phyloP scores from a whole-genome alignment of 2,888 invertebrate genomes.

The Podabrus alpinus region DNA sequence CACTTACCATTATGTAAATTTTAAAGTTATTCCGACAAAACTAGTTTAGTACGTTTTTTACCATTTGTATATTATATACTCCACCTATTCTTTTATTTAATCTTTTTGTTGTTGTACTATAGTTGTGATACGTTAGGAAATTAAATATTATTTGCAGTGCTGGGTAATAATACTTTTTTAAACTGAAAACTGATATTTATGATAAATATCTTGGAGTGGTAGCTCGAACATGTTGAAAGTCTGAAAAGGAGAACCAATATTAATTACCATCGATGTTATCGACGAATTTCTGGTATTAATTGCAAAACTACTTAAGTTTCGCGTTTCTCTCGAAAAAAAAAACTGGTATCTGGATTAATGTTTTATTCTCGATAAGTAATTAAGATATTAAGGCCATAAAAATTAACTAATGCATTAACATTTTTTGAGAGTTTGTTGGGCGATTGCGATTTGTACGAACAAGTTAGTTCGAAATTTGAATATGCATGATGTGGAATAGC shows the following conservation, averaged over 20 bases:
- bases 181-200: neutral
- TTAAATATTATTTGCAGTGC: too few species aligned
- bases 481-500: slow-evolving; percentile 19
- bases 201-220: neutral
- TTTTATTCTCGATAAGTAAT: neutral
- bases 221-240: neutral
- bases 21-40: neutral
- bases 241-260: neutral
- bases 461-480: slow-evolving; percentile 4
- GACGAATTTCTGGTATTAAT: neutral
- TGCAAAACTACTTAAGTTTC: neutral
- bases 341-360: neutral
- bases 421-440: neutral
- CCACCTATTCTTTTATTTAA: neutral
- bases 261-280: neutral
- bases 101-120: neutral
- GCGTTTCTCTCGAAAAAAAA: neutral
- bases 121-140: neutral
- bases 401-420: neutral
- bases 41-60: neutral
- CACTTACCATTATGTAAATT: neutral
- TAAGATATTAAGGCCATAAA: neutral
- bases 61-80: too few species aligned
- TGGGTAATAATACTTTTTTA: too few species aligned
- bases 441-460: neutral